Evolutionary conservation across 1,140 invertebrate genomes (phyloP).

Genomic region (Philotrypesis tridentata): DNA sequence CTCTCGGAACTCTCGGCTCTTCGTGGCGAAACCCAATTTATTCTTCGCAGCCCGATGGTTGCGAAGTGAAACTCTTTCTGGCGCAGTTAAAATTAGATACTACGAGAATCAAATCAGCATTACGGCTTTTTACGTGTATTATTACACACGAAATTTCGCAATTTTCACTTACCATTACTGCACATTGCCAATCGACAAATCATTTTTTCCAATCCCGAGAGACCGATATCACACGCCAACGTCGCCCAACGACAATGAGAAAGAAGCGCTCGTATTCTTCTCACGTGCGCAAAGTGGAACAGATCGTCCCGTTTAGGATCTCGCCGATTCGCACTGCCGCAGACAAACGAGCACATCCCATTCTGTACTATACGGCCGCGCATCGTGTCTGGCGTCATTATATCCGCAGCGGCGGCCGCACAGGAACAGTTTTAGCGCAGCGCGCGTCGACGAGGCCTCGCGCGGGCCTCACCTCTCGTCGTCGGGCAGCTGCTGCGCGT

Average conservation of each 20-base stretch:
- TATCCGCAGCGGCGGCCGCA: too few relatives aligned
- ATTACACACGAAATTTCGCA: not conserved
- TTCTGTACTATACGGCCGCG: not conserved
- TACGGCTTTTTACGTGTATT: not conserved
- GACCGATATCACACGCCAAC: too few relatives aligned
- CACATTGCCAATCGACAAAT: too few relatives aligned
- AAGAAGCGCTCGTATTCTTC: too few relatives aligned
- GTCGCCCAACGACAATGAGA: too few relatives aligned
- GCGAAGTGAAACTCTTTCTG: constrained; percentile 31
- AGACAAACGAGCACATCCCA: too few relatives aligned
- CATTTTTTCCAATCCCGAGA: too few relatives aligned
- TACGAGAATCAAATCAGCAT: constrained; percentile 11
- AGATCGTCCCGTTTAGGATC: not conserved
- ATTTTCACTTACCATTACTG: too few relatives aligned
- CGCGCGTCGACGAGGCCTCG: too few relatives aligned
- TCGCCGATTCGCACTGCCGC: too few relatives aligned
- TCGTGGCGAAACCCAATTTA: constrained; percentile 35
- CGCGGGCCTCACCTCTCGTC: not conserved
- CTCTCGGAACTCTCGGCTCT: not conserved
- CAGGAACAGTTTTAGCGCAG: not conserved
- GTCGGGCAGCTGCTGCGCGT: not conserved
- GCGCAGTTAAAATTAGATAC: not conserved
- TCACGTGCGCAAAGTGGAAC: too few relatives aligned
- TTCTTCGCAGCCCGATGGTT: constrained; percentile 12
- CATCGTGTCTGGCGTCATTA: not conserved